Percentiles rank a stretch among this genome's conserved stretches.
Evolutionary conservation across 2,113 vertebrate species (phyloP).

Genomic region (Azemiops feae): DNA sequence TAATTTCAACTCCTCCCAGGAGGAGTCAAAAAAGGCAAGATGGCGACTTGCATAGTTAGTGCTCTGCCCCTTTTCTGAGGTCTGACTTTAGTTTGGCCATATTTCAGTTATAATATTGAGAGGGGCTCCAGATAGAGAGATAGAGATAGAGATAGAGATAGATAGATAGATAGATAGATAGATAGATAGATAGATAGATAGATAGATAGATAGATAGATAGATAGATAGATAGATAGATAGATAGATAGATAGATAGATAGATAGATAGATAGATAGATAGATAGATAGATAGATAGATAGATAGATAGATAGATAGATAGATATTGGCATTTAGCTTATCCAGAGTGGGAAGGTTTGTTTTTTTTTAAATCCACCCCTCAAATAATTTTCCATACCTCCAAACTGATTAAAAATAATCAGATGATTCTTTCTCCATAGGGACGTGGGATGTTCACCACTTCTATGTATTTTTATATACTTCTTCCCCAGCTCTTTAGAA

Average conservation of each 20-base stretch:
- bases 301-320: no score
- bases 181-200: no score
- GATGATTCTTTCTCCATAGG: neutral
- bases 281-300: no score
- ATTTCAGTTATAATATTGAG: neutral
- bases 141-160: no score
- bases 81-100: neutral
- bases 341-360: neutral
- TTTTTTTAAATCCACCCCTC: neutral
- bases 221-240: no score
- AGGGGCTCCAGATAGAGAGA: neutral
- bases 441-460: neutral
- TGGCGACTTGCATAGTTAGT: neutral
- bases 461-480: neutral
- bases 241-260: no score
- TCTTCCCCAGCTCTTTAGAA: neutral
- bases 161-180: neutral
- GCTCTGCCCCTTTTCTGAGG: neutral
- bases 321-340: neutral
- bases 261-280: no score
- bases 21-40: neutral
- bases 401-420: neutral
- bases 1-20: neutral
- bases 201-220: no score
- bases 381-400: neutral